phyloP scores from a whole-genome alignment of 1,140 invertebrate species.

The Cyclargus thomasi region DNA sequence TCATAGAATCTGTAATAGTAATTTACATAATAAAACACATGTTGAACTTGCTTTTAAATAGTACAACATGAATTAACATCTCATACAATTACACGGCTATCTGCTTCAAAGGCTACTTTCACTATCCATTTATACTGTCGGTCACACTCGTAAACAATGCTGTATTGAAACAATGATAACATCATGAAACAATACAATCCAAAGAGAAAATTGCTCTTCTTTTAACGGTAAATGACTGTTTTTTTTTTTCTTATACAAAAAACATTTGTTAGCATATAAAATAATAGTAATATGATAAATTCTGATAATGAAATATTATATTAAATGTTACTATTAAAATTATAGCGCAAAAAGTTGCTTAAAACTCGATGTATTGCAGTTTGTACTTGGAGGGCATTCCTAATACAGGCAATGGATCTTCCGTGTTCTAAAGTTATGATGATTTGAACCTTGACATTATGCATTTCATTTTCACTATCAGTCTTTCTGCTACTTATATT shows the following conservation, averaged over 20 bases:
- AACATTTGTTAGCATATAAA: too few relatives aligned
- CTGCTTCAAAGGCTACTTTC: constrained; percentile 15
- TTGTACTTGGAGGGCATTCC: neutral
- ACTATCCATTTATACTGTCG: constrained; percentile 17
- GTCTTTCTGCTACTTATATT: neutral
- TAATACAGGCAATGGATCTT: neutral
- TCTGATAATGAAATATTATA: too few relatives aligned
- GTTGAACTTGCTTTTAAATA: neutral
- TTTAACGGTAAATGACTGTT: neutral
- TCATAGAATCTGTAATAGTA: neutral
- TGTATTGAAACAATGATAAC: constrained; percentile 17
- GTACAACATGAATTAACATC: neutral
- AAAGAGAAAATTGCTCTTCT: constrained; percentile 8
- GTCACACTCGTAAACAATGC: neutral
- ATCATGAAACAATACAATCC: constrained; percentile 8
- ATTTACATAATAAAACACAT: constrained; percentile 1
- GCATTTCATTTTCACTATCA: constrained; percentile 5
- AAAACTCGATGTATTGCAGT: neutral
- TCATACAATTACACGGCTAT: neutral
- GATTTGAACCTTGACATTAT: constrained; percentile 37
- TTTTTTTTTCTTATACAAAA: neutral
- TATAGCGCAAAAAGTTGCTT: too few relatives aligned
- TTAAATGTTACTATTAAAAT: too few relatives aligned
- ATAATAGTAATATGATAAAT: too few relatives aligned
- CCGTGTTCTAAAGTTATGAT: neutral